Base-by-base conservation (phyloP, 2,888 invertebrate species). In the Stenodema calcarata region DNA sequence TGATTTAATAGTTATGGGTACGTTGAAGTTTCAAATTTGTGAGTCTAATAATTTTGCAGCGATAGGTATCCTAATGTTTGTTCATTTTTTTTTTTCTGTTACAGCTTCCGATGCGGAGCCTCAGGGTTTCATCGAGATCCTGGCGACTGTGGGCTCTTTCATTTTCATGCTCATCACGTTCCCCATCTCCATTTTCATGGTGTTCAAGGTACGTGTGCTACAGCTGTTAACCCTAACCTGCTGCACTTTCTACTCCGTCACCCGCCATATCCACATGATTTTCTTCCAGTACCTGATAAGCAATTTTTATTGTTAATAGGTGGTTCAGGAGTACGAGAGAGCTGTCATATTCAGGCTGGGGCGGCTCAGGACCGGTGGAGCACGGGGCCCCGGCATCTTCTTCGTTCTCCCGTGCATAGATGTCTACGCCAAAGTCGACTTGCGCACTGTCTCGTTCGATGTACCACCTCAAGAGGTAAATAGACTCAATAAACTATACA, bases 331-430 rank as follows among this genome's bases (percentile, higher is more conserved):
- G 91, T 97, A 96, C 90, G 96, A 97, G 91, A 92, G 97, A 90
- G 95, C 96, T 1, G 97, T 97, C 0, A 97, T 98, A 90, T 98
- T 98, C 91, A 94, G 97, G 27, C 92, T 97, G 89, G 97, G 97
- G 47, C 93, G 97, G 82, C 90, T 97, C 70, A 92, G 93, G 86
- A 93, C 93, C 88, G 96, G 96, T 0, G 96, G 95, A 2, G 95
- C 96, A 1, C 92, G 95, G 89, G 96, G 97, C 0, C 95, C 96
- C n/a, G 97, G 97, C 0, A 94, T 98, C 88, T 98, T 98, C 91
- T 98, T 98, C 91, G 95, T 98, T 11, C 92, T 99, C 88, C 98
- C 98, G 0, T 99, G 98, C 91, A 95, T 98, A 86, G 98, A 98
- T 91, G 95, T 95, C 76, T 98, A 97, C 91, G 95, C 96, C 87